A percentile compares a stretch with the other conserved stretches of the same genome.
Conservation (phyloP, 2,113 vertebrate species). For the Catagonus wagneri region DNA sequence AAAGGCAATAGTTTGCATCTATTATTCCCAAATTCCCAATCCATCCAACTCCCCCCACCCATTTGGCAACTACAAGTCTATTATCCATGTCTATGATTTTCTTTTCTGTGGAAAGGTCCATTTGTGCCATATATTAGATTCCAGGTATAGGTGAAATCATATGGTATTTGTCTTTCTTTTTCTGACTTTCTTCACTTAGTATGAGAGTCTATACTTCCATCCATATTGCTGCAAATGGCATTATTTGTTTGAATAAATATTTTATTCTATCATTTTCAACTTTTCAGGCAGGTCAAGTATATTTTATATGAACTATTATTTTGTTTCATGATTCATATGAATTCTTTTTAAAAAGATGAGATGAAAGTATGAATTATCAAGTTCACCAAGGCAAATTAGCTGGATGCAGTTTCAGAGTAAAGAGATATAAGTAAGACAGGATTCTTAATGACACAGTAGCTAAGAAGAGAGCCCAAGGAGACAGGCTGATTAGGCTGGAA, state of each 20-base stretch:
- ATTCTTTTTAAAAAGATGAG: constrained; percentile 16
- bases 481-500: background rate
- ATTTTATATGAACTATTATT: constrained; percentile 3
- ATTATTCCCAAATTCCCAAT: too few relatives aligned
- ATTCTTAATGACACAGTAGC: background rate
- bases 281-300: background rate
- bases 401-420: background rate
- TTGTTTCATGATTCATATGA: background rate
- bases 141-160: too few relatives aligned
- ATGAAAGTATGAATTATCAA: background rate
- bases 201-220: too few relatives aligned
- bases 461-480: background rate
- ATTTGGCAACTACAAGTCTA: too few relatives aligned
- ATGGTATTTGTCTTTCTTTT: too few relatives aligned
- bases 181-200: too few relatives aligned
- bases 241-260: constrained; percentile 1
- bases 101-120: too few relatives aligned
- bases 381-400: constrained; percentile 1
- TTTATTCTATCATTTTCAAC: background rate
- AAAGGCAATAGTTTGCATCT: too few relatives aligned
- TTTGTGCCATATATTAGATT: too few relatives aligned
- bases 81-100: too few relatives aligned
- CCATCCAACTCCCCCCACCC: too few relatives aligned
- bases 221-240: too few relatives aligned
- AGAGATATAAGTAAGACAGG: background rate